Conservation (phyloP, 2,113 vertebrate genomes). For the Haliaeetus leucogaster region DNA sequence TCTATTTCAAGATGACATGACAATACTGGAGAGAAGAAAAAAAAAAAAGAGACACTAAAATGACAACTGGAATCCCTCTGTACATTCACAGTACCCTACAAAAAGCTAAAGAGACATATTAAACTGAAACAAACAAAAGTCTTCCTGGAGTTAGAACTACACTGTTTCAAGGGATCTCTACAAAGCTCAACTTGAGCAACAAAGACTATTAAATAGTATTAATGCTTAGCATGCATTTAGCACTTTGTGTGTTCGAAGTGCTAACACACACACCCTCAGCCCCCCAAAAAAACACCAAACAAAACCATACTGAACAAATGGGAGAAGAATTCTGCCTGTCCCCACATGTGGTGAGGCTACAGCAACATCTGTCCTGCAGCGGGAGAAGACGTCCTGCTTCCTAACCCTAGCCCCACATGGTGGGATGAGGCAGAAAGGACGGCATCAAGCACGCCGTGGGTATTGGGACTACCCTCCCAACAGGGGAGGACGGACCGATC, state of each 20-base stretch:
- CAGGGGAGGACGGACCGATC: not conserved
- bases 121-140: not conserved
- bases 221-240: not conserved
- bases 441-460: rapidly evolving
- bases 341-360: rapidly evolving
- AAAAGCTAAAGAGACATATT: not conserved
- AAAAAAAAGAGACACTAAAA: not conserved
- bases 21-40: not conserved
- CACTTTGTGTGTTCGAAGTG: not conserved
- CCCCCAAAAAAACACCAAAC: too few species aligned
- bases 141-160: not conserved
- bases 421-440: not conserved
- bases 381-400: not conserved
- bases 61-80: not conserved
- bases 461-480: not conserved
- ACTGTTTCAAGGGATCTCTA: not conserved
- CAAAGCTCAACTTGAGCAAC: not conserved
- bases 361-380: not conserved
- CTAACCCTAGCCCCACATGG: rapidly evolving
- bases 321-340: not conserved
- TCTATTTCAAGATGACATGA: not conserved
- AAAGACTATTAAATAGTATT: not conserved
- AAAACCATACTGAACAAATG: not conserved
- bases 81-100: not conserved
- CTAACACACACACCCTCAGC: not conserved